Evolutionary conservation across 2,113 vertebrate species (phyloP).

Genomic region (Steatornis caripensis): DNA sequence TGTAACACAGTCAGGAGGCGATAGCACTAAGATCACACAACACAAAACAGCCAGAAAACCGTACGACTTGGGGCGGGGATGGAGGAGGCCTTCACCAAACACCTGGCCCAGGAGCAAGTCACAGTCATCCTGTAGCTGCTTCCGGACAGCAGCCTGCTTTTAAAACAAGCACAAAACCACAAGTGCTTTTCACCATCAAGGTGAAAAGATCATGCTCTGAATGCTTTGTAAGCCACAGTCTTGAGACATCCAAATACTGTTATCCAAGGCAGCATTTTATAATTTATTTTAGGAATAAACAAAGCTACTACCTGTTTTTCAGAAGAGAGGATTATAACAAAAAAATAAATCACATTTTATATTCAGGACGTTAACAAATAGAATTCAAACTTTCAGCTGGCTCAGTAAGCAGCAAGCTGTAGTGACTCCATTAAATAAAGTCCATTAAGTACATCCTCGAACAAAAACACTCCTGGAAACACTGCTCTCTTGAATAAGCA

Average conservation of each 20-base stretch:
- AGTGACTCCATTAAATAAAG: neutral
- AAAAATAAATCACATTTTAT: neutral
- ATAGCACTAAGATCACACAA: neutral
- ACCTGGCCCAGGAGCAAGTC: neutral
- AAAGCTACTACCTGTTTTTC: neutral
- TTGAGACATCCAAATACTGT: neutral
- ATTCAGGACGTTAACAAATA: neutral
- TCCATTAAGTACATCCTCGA: neutral
- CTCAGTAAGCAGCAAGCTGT: neutral
- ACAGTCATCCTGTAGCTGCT: neutral
- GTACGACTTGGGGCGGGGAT: neutral
- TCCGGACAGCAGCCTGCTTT: neutral
- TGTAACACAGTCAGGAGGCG: accelerated
- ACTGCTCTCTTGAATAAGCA: neutral
- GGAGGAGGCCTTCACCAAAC: neutral
- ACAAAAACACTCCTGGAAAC: neutral
- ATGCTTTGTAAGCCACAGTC: neutral
- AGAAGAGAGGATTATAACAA: neutral
- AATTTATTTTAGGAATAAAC: neutral
- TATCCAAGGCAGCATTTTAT: neutral
- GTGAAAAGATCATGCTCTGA: neutral
- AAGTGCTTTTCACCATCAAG: neutral
- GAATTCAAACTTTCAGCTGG: neutral
- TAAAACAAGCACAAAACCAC: neutral
- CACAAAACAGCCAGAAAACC: neutral